Evolutionary conservation across 2,888 invertebrate species (phyloP), one percentile per base, ranked within the genome.

Genomic region (Caenorhabditis sp.): DNA sequence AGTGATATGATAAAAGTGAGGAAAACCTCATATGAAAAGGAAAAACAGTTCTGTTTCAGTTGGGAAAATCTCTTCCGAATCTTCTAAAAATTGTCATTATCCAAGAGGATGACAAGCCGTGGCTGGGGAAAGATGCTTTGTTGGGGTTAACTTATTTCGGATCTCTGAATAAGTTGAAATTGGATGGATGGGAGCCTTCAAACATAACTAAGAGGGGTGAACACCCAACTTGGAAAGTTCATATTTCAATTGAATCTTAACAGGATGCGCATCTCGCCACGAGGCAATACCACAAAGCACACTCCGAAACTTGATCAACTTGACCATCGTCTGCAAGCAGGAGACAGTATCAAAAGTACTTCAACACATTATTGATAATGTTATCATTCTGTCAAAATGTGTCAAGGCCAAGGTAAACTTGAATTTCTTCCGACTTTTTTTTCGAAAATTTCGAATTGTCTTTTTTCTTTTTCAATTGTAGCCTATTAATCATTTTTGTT

Each of bases 301-400:
- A 28, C 72, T 84, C 7, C 56, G 63, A 24, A 75, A 73, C 22
- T 28, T 84, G 49, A n/a, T 56, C 31, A 64, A 51, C 8, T 47
- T 84, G 22, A 66, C 59, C 7, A 84, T 84, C 49, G 22, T 66
- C 44, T 80, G 84, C 56, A 49, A 76, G 41, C 28, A 58, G n/a
- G 75, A 75, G 28, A 76, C 80, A 16, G 80, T 80, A 49, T 64
- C 80, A 47, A 75, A 80, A 63, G 49, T 83, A 7, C 54, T 82
- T 24, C 54, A 64, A 49, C 28, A 82, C 47, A 59, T 82, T 38
- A 47, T 80, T 54, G 69, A 68, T 61, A 74, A 74, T 44, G 44
- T 47, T 56, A 56, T 80, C n/a, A 44, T 56, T 4, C 61, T 80
- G 74, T 51, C 47, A 19, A 80, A 72, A 24, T 79, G 79, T 79